Evolutionary conservation across 2,888 invertebrate species (phyloP), one percentile per base, ranked within the genome.

Genomic region (Ochropleura leucogaster): DNA sequence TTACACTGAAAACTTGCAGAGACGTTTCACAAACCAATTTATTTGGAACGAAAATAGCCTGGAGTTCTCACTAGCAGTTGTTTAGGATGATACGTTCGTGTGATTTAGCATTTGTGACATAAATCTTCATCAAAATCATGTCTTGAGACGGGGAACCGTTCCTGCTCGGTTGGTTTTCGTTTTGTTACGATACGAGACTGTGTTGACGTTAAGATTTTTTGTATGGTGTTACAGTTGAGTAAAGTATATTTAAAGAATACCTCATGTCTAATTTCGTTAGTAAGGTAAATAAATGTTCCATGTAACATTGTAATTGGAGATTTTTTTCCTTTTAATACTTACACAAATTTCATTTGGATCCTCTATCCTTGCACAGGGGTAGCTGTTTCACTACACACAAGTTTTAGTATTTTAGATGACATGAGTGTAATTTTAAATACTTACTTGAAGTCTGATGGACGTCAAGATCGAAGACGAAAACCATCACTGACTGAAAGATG

Each of bases 1-100:
- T 93, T 92, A 95, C 89, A 94, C 94, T 93, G 93, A 94, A 94
- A 95, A 93, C 92, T 94, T 90, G 93, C 91, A 90, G 91, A 90
- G 92, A 89, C 89, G 86, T 86, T 82, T 87, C 83, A 87, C 84
- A 80, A 80, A 88, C 90, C 86, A 91, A 94, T 94, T 92, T 92
- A 94, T 92, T 93, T 90, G 85, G 74, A 82, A 91, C 91, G 81
- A 88, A 92, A 95, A 94, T 93, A 94, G 92, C 90, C 85, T 85
- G 81, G 64, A 87, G 64, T 86, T 86, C 84, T 70, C 80, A 65
- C 72, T 75, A 72, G 74, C 75, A 81, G 88, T 87, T 90, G 87
- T 91, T 94, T 92, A 91, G 91, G 91, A 91, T 91, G 91, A 94
- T 91, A 89, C 80, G 87, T 80, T 88, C 81, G 83, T 89, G 89